phyloP scores from a whole-genome alignment of 2,888 invertebrate species.

The Tetragnatha montana region DNA sequence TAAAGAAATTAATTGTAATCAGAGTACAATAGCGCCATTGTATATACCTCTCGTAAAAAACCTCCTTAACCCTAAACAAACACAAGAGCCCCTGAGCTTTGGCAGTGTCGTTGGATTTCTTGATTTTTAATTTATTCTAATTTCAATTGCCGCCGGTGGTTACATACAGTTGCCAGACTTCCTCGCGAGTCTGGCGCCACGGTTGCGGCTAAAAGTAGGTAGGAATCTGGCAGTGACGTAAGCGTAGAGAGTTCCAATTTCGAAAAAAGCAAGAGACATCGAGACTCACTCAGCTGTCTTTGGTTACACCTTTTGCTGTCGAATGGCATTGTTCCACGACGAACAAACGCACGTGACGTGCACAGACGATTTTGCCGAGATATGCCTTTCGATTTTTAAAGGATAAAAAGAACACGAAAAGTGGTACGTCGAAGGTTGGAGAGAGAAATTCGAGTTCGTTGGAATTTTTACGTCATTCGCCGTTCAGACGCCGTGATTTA shows the following conservation, averaged over 20 bases:
- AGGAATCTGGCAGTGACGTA: slow-evolving; percentile 9
- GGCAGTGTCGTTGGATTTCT: neutral
- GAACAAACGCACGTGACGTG: neutral
- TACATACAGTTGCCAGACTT: slow-evolving; percentile 17
- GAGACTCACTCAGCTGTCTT: neutral
- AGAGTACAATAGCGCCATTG: too few species aligned
- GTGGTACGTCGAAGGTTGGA: too few species aligned
- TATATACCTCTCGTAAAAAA: too few species aligned
- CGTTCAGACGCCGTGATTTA: too few species aligned
- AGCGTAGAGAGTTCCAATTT: neutral
- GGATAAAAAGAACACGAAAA: too few species aligned
- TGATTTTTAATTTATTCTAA: neutral
- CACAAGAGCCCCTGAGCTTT: too few species aligned
- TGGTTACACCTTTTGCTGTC: neutral
- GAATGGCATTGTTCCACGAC: neutral
- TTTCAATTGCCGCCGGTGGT: neutral
- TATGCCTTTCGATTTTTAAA: too few species aligned
- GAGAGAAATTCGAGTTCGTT: too few species aligned
- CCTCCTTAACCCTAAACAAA: too few species aligned
- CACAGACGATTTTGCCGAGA: neutral
- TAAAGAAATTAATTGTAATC: too few species aligned
- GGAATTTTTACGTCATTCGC: too few species aligned
- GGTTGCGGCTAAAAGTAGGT: slow-evolving; percentile 23
- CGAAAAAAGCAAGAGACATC: neutral
- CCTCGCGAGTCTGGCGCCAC: slow-evolving; percentile 19